Evolutionary conservation across 2,888 invertebrate genomes (phyloP).

Genomic region (Tethea ocularis): DNA sequence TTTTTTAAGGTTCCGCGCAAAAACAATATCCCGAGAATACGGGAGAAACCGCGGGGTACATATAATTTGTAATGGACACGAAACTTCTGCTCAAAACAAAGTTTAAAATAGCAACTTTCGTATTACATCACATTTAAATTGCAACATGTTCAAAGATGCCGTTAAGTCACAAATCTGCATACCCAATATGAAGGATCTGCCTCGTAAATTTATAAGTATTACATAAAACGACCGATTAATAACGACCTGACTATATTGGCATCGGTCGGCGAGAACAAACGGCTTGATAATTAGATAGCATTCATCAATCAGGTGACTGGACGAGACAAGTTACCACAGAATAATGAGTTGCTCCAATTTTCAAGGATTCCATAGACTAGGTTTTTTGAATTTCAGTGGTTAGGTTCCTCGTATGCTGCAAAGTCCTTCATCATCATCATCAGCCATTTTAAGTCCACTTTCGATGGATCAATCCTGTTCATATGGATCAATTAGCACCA

Average conservation of each 20-base stretch:
- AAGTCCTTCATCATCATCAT: no score
- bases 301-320: neutral
- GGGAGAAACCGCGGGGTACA: no score
- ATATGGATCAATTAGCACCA: no score
- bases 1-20: no score
- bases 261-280: constrained; percentile 52
- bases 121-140: neutral
- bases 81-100: neutral
- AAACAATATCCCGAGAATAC: no score
- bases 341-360: neutral
- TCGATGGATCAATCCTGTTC: no score
- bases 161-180: constrained; percentile 3
- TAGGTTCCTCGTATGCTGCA: no score
- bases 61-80: no score
- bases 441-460: no score
- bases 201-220: neutral
- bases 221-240: constrained; percentile 13
- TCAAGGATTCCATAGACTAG: neutral
- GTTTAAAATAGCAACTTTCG: neutral
- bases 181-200: constrained; percentile 2
- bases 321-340: neutral
- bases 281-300: constrained; percentile 42
- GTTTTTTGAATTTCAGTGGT: no score
- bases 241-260: constrained; percentile 5
- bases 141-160: neutral